Evolutionary conservation across 2,113 vertebrate genomes (phyloP).

Genomic region (Garra rufa): DNA sequence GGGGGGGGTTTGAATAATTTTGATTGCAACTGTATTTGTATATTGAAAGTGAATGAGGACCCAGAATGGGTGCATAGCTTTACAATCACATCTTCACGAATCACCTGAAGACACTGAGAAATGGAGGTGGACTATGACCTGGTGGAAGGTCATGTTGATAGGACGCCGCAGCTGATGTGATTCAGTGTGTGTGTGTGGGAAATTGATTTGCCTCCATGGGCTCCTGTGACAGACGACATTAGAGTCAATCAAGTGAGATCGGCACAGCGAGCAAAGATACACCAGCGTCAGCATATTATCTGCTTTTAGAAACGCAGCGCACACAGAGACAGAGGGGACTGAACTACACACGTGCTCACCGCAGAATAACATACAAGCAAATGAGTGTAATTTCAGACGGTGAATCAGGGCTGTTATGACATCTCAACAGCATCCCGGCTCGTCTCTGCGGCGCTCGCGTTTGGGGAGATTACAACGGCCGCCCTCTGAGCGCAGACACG

Average conservation of each 20-base stretch:
- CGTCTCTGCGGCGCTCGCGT: background rate
- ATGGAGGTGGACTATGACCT: conserved; percentile 17
- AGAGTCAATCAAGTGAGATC: conserved; percentile 76
- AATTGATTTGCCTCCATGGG: conserved; percentile 64
- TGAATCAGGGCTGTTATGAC: background rate
- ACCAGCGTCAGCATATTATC: conserved; percentile 60
- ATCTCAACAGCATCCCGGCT: background rate
- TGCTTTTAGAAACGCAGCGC: conserved; percentile 58
- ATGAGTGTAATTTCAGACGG: background rate
- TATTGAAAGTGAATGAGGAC: background rate
- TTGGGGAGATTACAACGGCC: background rate
- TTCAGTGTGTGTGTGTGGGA: conserved; percentile 27
- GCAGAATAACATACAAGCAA: background rate
- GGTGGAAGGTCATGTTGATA: background rate
- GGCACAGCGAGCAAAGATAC: conserved; percentile 55
- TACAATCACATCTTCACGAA: background rate
- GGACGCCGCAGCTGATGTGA: background rate
- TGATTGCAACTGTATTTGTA: too few relatives aligned
- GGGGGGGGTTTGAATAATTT: too few relatives aligned
- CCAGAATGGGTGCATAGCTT: background rate
- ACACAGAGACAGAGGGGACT: background rate
- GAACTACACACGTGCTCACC: background rate
- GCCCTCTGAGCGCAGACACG: background rate
- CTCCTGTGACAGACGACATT: conserved; percentile 63
- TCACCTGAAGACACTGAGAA: background rate